Percentiles rank a stretch among this genome's conserved stretches.
Conservation (phyloP, 2,888 invertebrate species). For the Drosophila conformis region DNA sequence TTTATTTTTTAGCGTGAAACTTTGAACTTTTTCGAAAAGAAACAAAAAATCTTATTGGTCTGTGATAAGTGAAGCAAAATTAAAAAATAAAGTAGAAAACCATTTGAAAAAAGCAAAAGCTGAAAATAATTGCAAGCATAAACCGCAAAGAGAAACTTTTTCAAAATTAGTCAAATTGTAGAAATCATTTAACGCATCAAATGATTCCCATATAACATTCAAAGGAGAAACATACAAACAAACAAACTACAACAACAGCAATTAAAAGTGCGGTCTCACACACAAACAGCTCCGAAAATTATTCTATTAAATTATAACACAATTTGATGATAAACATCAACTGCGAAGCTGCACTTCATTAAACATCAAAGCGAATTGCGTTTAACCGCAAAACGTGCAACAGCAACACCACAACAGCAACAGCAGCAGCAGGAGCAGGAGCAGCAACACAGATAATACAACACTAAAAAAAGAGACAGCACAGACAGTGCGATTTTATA, state of each 20-base stretch:
- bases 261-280: conserved; percentile 71
- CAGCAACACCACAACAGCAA: conserved; percentile 55
- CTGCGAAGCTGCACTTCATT: conserved; percentile 77
- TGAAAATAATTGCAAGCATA: conserved; percentile 50
- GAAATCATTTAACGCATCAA: conserved; percentile 72
- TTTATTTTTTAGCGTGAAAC: conserved; percentile 33
- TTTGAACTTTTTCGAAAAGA: conserved; percentile 48
- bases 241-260: conserved; percentile 55
- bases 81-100: conserved; percentile 37
- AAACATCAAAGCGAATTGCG: conserved; percentile 79
- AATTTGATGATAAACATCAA: conserved; percentile 69
- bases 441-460: conserved; percentile 31
- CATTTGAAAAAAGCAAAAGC: conserved; percentile 27
- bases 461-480: conserved; percentile 41
- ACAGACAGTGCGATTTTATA: conserved; percentile 54
- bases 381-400: conserved; percentile 73
- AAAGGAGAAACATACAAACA: conserved; percentile 38
- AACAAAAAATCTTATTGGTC: conserved; percentile 75
- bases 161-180: conserved; percentile 72
- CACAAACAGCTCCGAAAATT: conserved; percentile 45
- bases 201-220: conserved; percentile 60
- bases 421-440: conserved; percentile 43
- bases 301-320: conserved; percentile 72
- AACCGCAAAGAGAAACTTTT: conserved; percentile 67
- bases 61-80: conserved; percentile 83